Evolutionary conservation across 2,113 vertebrate species (phyloP), one percentile per base, ranked within the genome.

Genomic region (Malaclemys terrapin): DNA sequence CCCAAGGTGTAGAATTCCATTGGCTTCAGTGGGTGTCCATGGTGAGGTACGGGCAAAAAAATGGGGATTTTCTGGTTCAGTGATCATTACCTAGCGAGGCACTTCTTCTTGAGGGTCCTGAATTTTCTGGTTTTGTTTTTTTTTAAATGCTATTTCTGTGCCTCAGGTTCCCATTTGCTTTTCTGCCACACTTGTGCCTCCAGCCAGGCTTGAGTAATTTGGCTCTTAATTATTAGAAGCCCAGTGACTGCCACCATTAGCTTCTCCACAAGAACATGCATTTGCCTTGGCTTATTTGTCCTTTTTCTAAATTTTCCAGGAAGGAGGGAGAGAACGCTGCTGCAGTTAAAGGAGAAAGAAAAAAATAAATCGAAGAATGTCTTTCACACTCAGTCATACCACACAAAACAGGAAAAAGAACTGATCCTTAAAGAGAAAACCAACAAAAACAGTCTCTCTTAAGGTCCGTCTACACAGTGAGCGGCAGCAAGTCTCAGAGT

Each of bases 1-100:
- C 6, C 59, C 12, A 14, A 65, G 29, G 31, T 31, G 59, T 0
- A 0, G 62, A 80, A 59, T 81, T 88, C 79, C 78, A 78, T 45
- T 57, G 80, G 38, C 88, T 20, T 79, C 78, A 31, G 29, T 72
- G 4, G 88, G 29, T 20, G 49, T 53, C 47, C 49, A 42, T 88
- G 45, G 56, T 3, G 25, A 95, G 84, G 29, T 42, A 89, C 86
- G 38, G 79, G 45, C 49, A 84, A 9, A 13, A 29, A 75, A 79
- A 92, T 0, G 0, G 16, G 5, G 38, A 82, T 24, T 69, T n/a
- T n/a, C n/a, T n/a, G n/a, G n/a, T n/a, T n/a, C n/a, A n/a, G n/a
- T n/a, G n/a, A n/a, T n/a, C n/a, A n/a, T n/a, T 79, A 69, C 35
- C 62, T n/a, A 69, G 7, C 4, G 17, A 69, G 4, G 35, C 16